Percentiles rank a stretch among this genome's conserved stretches.
Evolutionary conservation across 2,797 vertebrate species (phyloP).

Genomic region (Chelonia mydas): DNA sequence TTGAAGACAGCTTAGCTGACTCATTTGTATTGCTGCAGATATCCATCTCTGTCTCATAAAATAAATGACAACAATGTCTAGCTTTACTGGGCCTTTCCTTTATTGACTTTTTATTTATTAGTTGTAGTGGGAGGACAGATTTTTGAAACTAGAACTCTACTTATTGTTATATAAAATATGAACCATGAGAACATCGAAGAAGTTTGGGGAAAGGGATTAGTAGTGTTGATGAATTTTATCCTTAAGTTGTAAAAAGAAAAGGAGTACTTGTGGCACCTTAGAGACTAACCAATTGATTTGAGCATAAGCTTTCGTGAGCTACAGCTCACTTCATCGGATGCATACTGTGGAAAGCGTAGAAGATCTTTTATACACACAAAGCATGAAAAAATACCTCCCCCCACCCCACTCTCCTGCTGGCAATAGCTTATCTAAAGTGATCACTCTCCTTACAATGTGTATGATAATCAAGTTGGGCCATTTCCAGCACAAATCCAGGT

Average conservation of each 20-base stretch:
- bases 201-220: background rate
- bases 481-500: too few relatives aligned
- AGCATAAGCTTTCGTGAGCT: too few relatives aligned
- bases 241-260: background rate
- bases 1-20: rapidly evolving
- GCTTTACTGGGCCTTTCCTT: background rate
- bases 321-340: too few relatives aligned
- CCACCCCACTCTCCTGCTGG: too few relatives aligned
- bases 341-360: too few relatives aligned
- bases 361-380: too few relatives aligned
- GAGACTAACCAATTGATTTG: too few relatives aligned
- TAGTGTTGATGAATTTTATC: background rate
- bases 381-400: too few relatives aligned
- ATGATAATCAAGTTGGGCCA: too few relatives aligned
- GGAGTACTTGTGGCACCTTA: too few relatives aligned
- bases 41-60: background rate
- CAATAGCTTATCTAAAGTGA: too few relatives aligned
- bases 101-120: background rate
- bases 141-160: background rate
- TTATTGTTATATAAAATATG: background rate
- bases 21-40: background rate
- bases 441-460: too few relatives aligned
- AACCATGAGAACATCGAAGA: background rate
- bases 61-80: background rate
- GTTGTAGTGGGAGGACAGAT: background rate